Evolutionary conservation across 2,888 invertebrate genomes (phyloP).

Genomic region (Quadroppia sp.): DNA sequence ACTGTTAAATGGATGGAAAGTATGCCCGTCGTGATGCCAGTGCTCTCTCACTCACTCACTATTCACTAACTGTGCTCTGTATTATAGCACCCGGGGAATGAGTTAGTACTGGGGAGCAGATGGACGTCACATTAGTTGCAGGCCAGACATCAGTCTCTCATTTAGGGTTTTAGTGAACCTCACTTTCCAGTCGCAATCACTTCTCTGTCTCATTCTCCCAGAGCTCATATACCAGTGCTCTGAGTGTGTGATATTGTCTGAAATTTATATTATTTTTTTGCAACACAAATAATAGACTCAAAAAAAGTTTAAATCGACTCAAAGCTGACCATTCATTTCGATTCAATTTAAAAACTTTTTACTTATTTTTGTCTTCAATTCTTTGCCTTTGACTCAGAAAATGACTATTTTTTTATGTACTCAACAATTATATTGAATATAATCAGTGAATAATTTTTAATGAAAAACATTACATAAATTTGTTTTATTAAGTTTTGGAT

Average conservation of each 20-base stretch:
- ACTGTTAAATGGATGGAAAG: not conserved
- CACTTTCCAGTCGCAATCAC: not conserved
- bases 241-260: conserved; percentile 6
- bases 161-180: conserved; percentile 17
- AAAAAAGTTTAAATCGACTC: conserved; percentile 10
- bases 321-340: conserved; percentile 12
- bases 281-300: too few species aligned
- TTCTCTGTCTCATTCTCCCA: not conserved
- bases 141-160: conserved; percentile 34
- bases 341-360: conserved; percentile 24
- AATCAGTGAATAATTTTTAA: too few species aligned
- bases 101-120: conserved; percentile 34
- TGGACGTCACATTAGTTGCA: conserved; percentile 37
- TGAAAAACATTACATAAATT: too few species aligned
- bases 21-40: not conserved
- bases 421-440: too few species aligned
- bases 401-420: too few species aligned
- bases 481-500: too few species aligned
- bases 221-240: not conserved
- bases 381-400: not conserved
- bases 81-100: not conserved
- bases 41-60: not conserved
- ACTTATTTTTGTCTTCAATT: not conserved
- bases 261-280: not conserved
- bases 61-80: not conserved